These are phyloP conservation scores for Pitta sordida DNA, from an alignment of 2,113 vertebrate genomes.

Conservation along the genomic window DNA sequence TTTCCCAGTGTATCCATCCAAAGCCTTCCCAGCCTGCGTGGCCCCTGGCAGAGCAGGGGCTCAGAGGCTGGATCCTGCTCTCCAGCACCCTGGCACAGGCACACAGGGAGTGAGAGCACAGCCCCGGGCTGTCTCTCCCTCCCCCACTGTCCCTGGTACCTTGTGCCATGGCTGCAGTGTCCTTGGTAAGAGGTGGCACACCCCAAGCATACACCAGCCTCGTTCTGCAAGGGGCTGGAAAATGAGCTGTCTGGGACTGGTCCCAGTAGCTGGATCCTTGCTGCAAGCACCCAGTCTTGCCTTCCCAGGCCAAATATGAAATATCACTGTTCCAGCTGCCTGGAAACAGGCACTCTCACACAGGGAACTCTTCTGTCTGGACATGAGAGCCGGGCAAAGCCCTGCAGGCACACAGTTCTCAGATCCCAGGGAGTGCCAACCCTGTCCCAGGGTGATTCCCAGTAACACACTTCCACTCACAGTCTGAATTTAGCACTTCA, in stretches of 20 bases:
- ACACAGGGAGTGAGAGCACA: neutral
- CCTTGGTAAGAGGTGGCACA: neutral
- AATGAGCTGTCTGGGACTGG: neutral
- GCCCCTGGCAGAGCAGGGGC: neutral
- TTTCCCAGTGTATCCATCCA: fast-evolving
- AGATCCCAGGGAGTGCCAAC: neutral
- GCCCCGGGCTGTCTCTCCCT: neutral
- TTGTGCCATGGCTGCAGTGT: neutral
- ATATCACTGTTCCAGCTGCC: neutral
- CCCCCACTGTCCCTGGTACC: neutral
- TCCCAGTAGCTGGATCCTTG: neutral
- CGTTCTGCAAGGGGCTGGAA: neutral
- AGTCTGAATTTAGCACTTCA: neutral
- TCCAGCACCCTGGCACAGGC: fast-evolving
- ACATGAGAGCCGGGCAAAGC: neutral
- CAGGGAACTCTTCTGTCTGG: neutral
- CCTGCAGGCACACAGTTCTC: neutral
- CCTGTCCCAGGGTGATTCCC: neutral
- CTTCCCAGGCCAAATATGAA: neutral
- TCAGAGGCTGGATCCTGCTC: neutral
- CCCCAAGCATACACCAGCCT: neutral
- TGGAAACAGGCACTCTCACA: neutral
- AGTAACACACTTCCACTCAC: neutral
- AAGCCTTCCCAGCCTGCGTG: fast-evolving
- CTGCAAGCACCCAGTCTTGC: neutral